Conservation (phyloP, 2,797 vertebrate species). For the Simalia tracyae region DNA sequence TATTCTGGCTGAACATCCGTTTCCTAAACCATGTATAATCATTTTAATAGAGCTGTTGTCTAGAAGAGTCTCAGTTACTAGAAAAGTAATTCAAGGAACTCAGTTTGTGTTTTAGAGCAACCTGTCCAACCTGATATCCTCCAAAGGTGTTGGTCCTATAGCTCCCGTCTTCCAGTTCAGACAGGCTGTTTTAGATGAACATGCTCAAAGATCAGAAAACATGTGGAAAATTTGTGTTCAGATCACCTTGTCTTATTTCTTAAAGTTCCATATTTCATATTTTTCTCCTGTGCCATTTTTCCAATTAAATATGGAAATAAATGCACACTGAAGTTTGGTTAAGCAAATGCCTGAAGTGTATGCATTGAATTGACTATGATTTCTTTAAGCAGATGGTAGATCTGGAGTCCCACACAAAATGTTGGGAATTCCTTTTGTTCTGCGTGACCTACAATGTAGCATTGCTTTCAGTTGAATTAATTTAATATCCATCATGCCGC, state of each 20-base stretch:
- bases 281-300: neutral
- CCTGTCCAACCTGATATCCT: neutral
- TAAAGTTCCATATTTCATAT: neutral
- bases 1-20: neutral
- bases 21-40: neutral
- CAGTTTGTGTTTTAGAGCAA: neutral
- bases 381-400: neutral
- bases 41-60: conserved; percentile 1
- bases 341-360: neutral
- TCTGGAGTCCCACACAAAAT: neutral
- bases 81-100: neutral
- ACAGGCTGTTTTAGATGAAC: neutral
- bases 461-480: neutral
- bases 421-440: neutral
- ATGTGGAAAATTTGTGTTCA: neutral
- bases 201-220: neutral
- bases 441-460: neutral
- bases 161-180: neutral
- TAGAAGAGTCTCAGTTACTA: neutral
- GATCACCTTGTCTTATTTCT: neutral
- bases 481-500: neutral
- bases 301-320: neutral
- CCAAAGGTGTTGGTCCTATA: neutral
- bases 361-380: neutral
- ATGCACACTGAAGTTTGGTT: neutral